phyloP scores from a whole-genome alignment of 2,113 vertebrate species.

The Climacteris rufus region DNA sequence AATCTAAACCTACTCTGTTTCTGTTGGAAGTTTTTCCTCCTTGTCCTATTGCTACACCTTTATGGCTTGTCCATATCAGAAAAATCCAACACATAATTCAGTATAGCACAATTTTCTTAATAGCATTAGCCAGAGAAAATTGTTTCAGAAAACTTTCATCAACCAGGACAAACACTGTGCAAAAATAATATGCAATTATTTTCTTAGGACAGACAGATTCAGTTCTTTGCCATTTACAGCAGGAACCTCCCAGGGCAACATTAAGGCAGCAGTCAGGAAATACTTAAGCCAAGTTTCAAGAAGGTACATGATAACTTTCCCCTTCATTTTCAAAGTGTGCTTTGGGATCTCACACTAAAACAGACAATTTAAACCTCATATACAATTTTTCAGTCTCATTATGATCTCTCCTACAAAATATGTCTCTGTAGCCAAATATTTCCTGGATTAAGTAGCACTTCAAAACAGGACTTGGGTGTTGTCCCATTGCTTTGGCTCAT shows the following conservation, averaged over 20 bases:
- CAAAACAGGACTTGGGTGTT: background rate
- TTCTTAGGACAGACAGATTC: background rate
- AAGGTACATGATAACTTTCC: background rate
- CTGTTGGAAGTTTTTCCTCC: background rate
- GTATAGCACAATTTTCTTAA: background rate
- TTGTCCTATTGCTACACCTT: background rate
- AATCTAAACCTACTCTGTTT: background rate
- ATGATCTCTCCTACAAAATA: background rate
- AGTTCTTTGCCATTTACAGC: background rate
- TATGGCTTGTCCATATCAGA: background rate
- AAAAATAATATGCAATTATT: background rate
- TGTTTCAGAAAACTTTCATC: background rate
- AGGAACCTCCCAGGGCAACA: background rate
- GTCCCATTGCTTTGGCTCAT: background rate
- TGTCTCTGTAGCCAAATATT: background rate
- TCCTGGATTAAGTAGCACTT: background rate
- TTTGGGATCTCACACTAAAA: background rate
- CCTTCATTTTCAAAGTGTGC: background rate
- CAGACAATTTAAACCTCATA: background rate
- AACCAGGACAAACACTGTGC: fast-evolving
- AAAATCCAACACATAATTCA: background rate
- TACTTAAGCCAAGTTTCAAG: background rate
- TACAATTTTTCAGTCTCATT: background rate
- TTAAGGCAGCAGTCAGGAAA: background rate
- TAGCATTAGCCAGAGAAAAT: background rate